Conservation (phyloP, 2,113 vertebrate genomes). For the Oryzias melastigma region DNA sequence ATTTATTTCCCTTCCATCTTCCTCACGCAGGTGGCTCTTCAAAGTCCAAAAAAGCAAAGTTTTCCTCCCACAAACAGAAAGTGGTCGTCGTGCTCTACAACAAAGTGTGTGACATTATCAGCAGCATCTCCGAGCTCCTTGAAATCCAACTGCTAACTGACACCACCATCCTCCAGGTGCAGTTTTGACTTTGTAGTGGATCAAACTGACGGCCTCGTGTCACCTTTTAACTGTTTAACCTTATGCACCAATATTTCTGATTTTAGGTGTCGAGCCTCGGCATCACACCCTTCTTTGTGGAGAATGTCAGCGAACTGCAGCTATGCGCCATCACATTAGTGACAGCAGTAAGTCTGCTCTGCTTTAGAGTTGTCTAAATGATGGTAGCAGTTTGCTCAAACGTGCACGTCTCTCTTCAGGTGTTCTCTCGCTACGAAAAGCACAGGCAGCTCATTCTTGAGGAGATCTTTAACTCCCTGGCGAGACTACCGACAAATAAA, state of each 20-base stretch:
- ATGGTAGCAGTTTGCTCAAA: background rate
- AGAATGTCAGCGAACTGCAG: conserved; percentile 96
- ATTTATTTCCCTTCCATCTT: background rate
- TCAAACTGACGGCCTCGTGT: background rate
- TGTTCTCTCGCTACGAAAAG: conserved; percentile 93
- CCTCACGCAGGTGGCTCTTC: conserved; percentile 84
- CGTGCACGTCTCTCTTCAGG: conserved; percentile 48
- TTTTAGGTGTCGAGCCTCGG: conserved; percentile 93
- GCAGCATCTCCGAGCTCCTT: conserved; percentile 89
- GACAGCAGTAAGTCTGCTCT: conserved; percentile 85
- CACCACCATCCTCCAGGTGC: conserved; percentile 96
- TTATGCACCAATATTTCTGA: conserved; percentile 8
- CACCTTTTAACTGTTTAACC: background rate
- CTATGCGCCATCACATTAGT: conserved; percentile 95
- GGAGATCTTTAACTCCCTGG: conserved; percentile 97
- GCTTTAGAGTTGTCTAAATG: background rate
- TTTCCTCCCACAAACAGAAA: conserved; percentile 92
- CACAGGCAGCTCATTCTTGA: conserved; percentile 96
- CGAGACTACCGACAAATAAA: conserved; percentile 93
- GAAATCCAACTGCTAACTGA: conserved; percentile 97
- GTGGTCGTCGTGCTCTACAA: conserved; percentile 94
- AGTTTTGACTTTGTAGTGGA: background rate
- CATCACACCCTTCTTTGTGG: conserved; percentile 98
- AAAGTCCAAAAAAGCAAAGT: conserved; percentile 92
- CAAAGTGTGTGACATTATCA: conserved; percentile 95